These are phyloP conservation scores for Metalampra italica DNA, from an alignment of 2,888 invertebrate species.

Conservation along the genomic window DNA sequence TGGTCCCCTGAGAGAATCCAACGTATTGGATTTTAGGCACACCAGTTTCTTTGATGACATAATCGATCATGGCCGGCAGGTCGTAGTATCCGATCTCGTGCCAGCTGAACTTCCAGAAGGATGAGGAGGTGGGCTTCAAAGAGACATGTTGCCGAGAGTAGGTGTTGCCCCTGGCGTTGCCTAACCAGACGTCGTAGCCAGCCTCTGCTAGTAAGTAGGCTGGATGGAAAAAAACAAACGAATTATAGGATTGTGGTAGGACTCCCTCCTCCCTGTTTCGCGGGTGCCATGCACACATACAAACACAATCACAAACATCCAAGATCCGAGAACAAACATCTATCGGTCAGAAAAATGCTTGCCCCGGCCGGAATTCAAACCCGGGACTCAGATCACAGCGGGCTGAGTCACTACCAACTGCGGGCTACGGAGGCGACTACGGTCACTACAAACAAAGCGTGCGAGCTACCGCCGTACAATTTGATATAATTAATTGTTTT, in stretches of 20 bases:
- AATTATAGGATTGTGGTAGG: neutral
- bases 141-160: slow-evolving; percentile 82
- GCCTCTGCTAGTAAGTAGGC: slow-evolving; percentile 83
- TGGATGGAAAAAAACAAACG: slow-evolving; percentile 37
- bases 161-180: slow-evolving; percentile 89
- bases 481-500: no score
- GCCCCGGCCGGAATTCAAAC: no score
- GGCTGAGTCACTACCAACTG: no score
- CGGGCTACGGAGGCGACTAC: no score
- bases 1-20: slow-evolving; percentile 86
- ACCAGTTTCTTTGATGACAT: slow-evolving; percentile 75
- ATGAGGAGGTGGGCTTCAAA: slow-evolving; percentile 45
- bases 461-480: no score
- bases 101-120: slow-evolving; percentile 81
- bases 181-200: slow-evolving; percentile 90
- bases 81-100: slow-evolving; percentile 88
- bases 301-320: no score
- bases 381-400: no score
- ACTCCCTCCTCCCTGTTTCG: no score
- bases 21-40: slow-evolving; percentile 80
- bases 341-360: no score
- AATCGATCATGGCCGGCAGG: slow-evolving; percentile 86
- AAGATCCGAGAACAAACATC: no score
- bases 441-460: no score
- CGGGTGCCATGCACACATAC: no score